These are phyloP conservation scores for Orchestia grillus DNA, from an alignment of 1,140 invertebrate genomes.

Conservation along the genomic window DNA sequence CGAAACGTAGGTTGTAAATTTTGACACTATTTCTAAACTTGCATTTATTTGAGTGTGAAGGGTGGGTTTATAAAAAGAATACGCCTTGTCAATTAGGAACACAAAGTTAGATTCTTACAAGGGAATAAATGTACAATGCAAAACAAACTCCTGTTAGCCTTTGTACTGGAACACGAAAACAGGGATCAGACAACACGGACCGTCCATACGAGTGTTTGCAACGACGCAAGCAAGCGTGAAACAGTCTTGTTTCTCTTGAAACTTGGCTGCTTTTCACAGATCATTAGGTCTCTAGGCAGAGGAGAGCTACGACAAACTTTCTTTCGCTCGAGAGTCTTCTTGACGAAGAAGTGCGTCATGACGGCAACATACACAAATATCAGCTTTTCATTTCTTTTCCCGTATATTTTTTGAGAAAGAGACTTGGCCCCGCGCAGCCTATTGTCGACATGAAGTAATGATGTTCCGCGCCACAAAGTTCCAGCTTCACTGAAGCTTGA, in stretches of 20 bases:
- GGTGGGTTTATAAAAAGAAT: background rate
- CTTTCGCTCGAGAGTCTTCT: background rate
- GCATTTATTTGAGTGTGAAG: background rate
- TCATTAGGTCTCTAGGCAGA: background rate
- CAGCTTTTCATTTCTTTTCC: background rate
- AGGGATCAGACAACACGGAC: background rate
- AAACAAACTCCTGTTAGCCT: background rate
- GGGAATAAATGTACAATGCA: background rate
- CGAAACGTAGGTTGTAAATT: too few relatives aligned
- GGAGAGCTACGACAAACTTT: background rate
- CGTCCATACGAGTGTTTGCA: background rate
- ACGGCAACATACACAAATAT: background rate
- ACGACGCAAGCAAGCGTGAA: background rate
- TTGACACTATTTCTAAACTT: background rate
- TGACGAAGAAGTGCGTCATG: background rate
- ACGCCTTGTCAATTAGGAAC: background rate
- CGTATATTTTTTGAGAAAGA: background rate
- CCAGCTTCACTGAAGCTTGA: background rate
- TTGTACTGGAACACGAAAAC: background rate
- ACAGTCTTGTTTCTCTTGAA: background rate
- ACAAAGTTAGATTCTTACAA: background rate
- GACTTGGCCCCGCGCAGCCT: background rate
- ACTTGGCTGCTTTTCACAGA: background rate
- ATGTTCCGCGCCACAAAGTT: background rate
- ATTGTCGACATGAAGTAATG: background rate